A percentile compares a stretch with the other conserved stretches of the same genome.
Evolutionary conservation across 2,888 invertebrate species (phyloP).

Genomic region (Pseudanteris insignis): DNA sequence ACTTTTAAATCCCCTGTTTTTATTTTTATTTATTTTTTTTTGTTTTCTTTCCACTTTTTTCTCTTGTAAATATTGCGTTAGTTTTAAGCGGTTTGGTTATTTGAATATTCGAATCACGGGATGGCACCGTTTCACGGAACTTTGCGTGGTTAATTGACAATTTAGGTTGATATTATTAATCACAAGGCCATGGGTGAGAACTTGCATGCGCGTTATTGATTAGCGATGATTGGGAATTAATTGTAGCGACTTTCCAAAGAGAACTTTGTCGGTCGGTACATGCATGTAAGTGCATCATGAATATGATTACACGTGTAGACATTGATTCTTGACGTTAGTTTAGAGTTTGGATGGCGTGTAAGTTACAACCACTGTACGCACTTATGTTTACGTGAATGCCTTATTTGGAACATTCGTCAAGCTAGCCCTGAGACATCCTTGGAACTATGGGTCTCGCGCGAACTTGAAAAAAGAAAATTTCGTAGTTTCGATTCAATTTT

Average conservation of each 20-base stretch:
- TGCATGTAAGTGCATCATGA: slow-evolving; percentile 34
- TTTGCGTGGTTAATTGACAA: slow-evolving; percentile 42
- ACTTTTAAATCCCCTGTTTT: too few relatives aligned
- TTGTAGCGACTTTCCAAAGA: slow-evolving; percentile 50
- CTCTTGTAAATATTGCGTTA: slow-evolving; percentile 49
- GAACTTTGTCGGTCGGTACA: slow-evolving; percentile 9
- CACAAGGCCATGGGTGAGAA: slow-evolving; percentile 49
- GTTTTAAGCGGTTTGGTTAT: slow-evolving; percentile 18
- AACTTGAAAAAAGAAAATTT: slow-evolving; percentile 38
- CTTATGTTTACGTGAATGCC: slow-evolving; percentile 32
- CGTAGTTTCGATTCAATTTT: slow-evolving; percentile 33
- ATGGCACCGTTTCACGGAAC: slow-evolving; percentile 10
- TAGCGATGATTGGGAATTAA: slow-evolving; percentile 61
- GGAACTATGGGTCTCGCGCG: slow-evolving; percentile 33
- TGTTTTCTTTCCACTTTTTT: slow-evolving; percentile 40
- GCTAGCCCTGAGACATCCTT: slow-evolving; percentile 36
- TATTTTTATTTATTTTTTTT: slow-evolving; percentile 3
- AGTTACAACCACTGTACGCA: slow-evolving; percentile 41
- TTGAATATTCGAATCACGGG: slow-evolving; percentile 3
- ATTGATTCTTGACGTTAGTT: slow-evolving; percentile 34
- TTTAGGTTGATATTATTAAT: slow-evolving; percentile 50
- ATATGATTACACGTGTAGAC: slow-evolving; percentile 27
- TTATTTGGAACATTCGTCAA: slow-evolving; percentile 32
- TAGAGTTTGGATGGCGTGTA: slow-evolving; percentile 24
- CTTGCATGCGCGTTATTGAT: slow-evolving; percentile 63